phyloP scores from a whole-genome alignment of 1,140 invertebrate genomes.

The Drosophila arizonae region DNA sequence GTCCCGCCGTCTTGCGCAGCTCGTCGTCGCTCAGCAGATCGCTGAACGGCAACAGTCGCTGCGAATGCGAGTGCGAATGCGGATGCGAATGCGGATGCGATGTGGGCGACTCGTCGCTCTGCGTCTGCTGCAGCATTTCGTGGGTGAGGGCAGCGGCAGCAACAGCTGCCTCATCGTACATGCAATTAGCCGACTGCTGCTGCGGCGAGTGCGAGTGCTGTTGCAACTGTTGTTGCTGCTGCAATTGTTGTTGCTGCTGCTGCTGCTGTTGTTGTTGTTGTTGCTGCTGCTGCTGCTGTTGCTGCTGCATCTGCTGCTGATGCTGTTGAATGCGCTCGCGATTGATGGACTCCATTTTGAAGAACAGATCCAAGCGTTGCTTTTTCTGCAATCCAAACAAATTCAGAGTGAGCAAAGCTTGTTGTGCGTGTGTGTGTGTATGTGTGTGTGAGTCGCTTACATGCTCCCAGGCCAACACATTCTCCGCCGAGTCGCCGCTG shows the following conservation, averaged over 20 bases:
- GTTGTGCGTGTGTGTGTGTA: background rate
- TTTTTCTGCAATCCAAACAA: constrained; percentile 66
- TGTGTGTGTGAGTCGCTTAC: constrained; percentile 50
- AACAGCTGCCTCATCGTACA: constrained; percentile 74
- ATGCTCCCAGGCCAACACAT: constrained; percentile 82
- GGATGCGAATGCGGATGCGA: constrained; percentile 28
- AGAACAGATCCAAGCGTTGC: constrained; percentile 81
- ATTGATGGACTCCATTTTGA: constrained; percentile 82
- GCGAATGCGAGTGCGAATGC: constrained; percentile 34
- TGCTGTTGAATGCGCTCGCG: constrained; percentile 74
- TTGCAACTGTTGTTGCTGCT: constrained; percentile 42
- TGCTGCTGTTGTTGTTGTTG: constrained; percentile 52
- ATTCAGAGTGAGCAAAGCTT: background rate
- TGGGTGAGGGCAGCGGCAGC: constrained; percentile 72
- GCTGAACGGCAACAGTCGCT: constrained; percentile 69
- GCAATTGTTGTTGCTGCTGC: constrained; percentile 45
- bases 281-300: constrained; percentile 50
- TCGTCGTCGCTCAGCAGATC: constrained; percentile 77
- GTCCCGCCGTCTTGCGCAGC: constrained; percentile 82
- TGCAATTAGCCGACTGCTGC: constrained; percentile 37
- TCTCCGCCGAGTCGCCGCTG: constrained; percentile 84
- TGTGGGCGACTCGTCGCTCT: background rate
- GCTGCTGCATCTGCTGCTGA: constrained; percentile 65
- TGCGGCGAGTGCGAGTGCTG: constrained; percentile 35
- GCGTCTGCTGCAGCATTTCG: constrained; percentile 65